Conservation (phyloP, 1,140 invertebrate genomes). For the Drosophila takahashii region DNA sequence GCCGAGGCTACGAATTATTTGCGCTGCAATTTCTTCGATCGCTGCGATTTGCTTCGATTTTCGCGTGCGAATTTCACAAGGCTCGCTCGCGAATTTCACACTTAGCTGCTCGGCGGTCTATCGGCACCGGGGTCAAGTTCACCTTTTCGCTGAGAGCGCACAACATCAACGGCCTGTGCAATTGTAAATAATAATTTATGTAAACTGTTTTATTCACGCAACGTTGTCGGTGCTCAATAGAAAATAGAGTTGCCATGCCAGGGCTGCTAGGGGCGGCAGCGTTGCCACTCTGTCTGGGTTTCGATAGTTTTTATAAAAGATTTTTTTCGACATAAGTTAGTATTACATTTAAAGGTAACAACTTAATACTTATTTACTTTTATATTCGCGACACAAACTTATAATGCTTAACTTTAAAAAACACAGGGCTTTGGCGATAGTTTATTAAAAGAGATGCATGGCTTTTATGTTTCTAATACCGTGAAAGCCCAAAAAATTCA, state of each 20-base stretch:
- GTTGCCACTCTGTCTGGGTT: slow-evolving; percentile 36
- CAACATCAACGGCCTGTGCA: slow-evolving; percentile 57
- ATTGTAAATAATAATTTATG: slow-evolving; percentile 72
- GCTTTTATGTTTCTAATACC: no score
- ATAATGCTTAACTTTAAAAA: not conserved
- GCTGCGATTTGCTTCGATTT: slow-evolving; percentile 50
- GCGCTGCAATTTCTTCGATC: slow-evolving; percentile 71
- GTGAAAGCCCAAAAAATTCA: no score
- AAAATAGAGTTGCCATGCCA: slow-evolving; percentile 52
- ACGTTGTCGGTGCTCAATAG: slow-evolving; percentile 68
- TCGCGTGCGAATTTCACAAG: slow-evolving; percentile 52
- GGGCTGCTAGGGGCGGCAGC: slow-evolving; percentile 7
- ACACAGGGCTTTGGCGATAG: not conserved
- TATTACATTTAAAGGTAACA: no score
- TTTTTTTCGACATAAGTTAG: no score
- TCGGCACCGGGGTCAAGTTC: slow-evolving; percentile 44
- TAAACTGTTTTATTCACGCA: slow-evolving; percentile 80
- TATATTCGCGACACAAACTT: not conserved
- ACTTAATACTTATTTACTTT: not conserved
- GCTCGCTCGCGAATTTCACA: slow-evolving; percentile 38
- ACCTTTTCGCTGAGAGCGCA: slow-evolving; percentile 61
- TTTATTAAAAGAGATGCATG: no score
- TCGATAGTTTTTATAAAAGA: slow-evolving; percentile 7
- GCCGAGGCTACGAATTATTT: slow-evolving; percentile 68
- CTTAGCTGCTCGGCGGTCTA: slow-evolving; percentile 17